Evolutionary conservation across 2,888 invertebrate genomes (phyloP), one percentile per base, ranked within the genome.

Genomic region (Agriotes lineatus): DNA sequence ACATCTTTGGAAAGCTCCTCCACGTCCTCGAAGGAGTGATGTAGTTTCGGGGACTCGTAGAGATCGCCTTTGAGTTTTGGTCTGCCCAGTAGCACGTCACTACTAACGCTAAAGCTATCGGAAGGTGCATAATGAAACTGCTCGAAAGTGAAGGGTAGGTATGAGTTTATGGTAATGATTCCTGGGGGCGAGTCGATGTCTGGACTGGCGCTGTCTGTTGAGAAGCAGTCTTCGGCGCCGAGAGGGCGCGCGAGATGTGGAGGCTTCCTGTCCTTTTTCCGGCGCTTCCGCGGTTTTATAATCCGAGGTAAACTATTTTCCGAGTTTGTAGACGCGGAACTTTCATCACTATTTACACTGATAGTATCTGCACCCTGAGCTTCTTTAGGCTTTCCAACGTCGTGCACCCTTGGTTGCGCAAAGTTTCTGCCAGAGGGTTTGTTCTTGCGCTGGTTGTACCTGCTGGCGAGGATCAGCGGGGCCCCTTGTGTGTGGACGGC

Each of bases 201-300:
- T 1, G 82, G 82, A 74, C 81, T 82, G 67, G 77, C 76, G 74
- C 80, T 79, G 58, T 82, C 82, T 2, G 81, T 80, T 18, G 81
- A 80, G 66, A 80, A 80, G 14, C 74, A 81, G 63, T 78, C 82
- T 70, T 74, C 81, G 66, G 61, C 73, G 70, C 76, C 81, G 75
- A 69, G 73, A 25, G 75, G 78, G 56, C 78, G 80, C 64, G 74
- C 74, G 16, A 79, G 75, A 35, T 78, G 75, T 25, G 93, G 80
- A 33, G 93, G 92, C 84, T 94, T 93, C 75, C 94, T 88, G 82
- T 95, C 95, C 85, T 95, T 96, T 90, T 95, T 96, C 81, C 95
- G 90, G 58, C 96, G 89, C 82, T 96, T 96, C 56, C 96, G 87
- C 4, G 95, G 95, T 83, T 96, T 96, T 78, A 96, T 95, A 73